phyloP scores from a whole-genome alignment of 37 sponge, comb jelly and placozoan species.

The Axinella damicornis region DNA sequence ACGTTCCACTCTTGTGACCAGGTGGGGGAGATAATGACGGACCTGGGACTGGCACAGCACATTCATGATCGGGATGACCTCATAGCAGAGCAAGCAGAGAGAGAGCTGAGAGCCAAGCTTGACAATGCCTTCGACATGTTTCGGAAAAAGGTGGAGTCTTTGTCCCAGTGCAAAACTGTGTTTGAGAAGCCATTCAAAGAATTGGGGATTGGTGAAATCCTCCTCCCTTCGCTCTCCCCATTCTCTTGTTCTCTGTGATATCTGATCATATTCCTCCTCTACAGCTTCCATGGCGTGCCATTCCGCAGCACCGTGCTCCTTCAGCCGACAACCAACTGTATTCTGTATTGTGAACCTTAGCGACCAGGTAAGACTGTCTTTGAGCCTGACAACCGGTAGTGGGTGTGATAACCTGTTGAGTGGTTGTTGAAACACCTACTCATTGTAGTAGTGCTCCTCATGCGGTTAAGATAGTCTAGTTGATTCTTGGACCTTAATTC shows the following conservation, averaged over 20 bases:
- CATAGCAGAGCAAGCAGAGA: constrained; percentile 96
- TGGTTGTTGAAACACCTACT: too few species aligned
- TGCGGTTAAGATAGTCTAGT: too few species aligned
- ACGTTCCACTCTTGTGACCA: neutral
- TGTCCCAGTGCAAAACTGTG: constrained; percentile 76
- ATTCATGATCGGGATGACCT: constrained; percentile 99
- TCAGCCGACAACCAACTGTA: constrained; percentile 96
- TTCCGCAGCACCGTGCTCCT: constrained; percentile 88
- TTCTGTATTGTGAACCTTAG: constrained; percentile 91
- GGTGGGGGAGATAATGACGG: constrained; percentile 99
- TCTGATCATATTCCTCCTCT: too few species aligned
- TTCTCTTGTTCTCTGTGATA: neutral
- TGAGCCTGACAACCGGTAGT: too few species aligned
- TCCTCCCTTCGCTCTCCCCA: neutral
- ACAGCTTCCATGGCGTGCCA: constrained; percentile 95
- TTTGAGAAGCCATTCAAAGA: constrained; percentile 97
- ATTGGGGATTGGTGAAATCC: constrained; percentile 40
- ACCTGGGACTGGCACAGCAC: constrained; percentile 89
- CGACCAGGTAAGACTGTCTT: constrained; percentile 55
- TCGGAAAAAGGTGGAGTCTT: constrained; percentile 78
- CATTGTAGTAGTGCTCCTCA: too few species aligned
- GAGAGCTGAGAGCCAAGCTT: constrained; percentile 91
- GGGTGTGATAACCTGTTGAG: too few species aligned
- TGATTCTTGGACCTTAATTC: too few species aligned
- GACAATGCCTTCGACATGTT: constrained; percentile 95